Base-by-base conservation (phyloP, 2,113 vertebrate species). In the Semnornis frantzii region DNA sequence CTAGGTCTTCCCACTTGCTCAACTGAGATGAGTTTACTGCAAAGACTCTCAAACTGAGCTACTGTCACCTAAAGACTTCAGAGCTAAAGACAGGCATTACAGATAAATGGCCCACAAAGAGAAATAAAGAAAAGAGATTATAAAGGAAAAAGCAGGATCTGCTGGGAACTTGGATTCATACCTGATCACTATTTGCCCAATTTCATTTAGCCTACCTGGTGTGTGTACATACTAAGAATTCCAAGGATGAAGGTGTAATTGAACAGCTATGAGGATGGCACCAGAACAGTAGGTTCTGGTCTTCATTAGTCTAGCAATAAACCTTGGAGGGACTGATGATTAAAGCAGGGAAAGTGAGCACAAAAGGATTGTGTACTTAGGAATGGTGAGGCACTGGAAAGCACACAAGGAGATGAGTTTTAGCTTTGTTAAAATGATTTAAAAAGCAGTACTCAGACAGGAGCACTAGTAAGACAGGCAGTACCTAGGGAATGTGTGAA, bases 1-100 rank as follows among this genome's bases (percentile, higher is more conserved):
- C 46, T 59, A 59, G 50, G 75, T 87, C 91, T 89, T 94, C 72
- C 46, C 68, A 66, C 52, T 92, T 70, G 19, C 20, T 96, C 72
- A 68, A 5, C 37, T 83, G 68, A 34, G 34, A 48, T 62, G 65
- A 75, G 30, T 64, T 63, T 52, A 60, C 69, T 70, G 71, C 57
- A 79, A 76, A 66, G 75, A 68, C 19, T 10, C 64, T 46, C n/a
- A 15, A 59, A 85, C 27, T 42, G 68, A 90, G 39, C 15, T 78
- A 31, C 25, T 4, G 6, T 30, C 63, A 78, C 48, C 55, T 63
- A 63, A 63, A 88, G 73, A 39, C 6, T 28, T 82, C 66, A 57
- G 63, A 62, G n/a, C 20, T 76, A 44, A 82, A 60, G 24, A 31
- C 85, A 63, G 14, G 12, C 27, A 62, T 88, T 71, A 16, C 34